phyloP scores from a whole-genome alignment of 2,888 invertebrate species.

The Athalia rosae region DNA sequence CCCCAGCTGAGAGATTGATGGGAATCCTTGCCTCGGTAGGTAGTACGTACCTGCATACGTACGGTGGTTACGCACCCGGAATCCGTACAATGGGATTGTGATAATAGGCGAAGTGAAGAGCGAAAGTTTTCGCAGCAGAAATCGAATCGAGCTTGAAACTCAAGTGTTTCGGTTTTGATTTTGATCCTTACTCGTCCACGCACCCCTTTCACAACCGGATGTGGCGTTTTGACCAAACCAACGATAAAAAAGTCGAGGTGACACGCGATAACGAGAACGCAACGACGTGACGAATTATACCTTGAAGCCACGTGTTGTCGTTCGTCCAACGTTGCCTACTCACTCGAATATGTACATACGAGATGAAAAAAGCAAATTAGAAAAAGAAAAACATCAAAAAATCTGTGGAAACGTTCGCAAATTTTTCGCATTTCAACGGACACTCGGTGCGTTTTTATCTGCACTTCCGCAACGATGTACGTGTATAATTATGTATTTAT shows the following conservation, averaged over 20 bases:
- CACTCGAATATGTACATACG: not conserved
- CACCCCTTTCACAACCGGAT: not conserved
- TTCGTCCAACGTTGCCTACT: constrained; percentile 27
- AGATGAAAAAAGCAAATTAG: too few species aligned
- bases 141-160: too few species aligned
- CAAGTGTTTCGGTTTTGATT: not conserved
- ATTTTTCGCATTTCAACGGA: too few species aligned
- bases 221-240: not conserved
- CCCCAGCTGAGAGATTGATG: constrained; percentile 35
- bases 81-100: constrained; percentile 23
- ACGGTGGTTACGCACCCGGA: not conserved
- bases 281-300: constrained; percentile 8
- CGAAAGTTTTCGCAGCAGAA: too few species aligned
- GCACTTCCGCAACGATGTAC: too few species aligned
- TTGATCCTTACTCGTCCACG: constrained; percentile 4
- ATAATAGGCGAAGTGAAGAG: too few species aligned
- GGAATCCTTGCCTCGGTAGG: constrained; percentile 29
- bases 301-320: constrained; percentile 35
- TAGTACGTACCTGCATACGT: too few species aligned
- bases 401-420: too few species aligned
- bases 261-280: constrained; percentile 23
- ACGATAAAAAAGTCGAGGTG: constrained; percentile 16
- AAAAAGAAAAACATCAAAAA: too few species aligned
- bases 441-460: too few species aligned
- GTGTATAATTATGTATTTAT: too few species aligned